A percentile compares a stretch with the other conserved stretches of the same genome.
phyloP scores from a whole-genome alignment of 2,888 invertebrate species.

The Amphipyra berbera region DNA sequence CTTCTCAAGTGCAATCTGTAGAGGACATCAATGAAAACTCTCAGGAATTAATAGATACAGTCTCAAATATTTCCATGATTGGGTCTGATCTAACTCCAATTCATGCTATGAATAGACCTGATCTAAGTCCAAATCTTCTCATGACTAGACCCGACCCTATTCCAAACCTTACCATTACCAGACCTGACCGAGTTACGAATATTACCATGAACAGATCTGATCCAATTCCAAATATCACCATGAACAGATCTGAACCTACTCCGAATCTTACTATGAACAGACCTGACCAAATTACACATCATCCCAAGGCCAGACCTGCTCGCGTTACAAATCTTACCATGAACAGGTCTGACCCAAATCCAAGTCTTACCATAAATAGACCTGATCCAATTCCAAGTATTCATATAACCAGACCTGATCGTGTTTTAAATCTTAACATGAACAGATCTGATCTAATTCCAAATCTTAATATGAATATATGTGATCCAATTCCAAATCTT shows the following conservation, averaged over 20 bases:
- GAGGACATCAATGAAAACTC: conserved; percentile 39
- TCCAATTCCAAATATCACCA: conserved; percentile 51
- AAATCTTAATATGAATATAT: conserved; percentile 11
- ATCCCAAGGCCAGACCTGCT: conserved; percentile 21
- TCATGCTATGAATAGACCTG: background rate
- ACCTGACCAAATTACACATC: conserved; percentile 7
- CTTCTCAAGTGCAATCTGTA: conserved; percentile 33
- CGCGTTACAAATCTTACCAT: conserved; percentile 17
- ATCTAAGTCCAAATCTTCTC: conserved; percentile 3
- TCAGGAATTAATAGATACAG: conserved; percentile 16
- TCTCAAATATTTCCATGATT: conserved; percentile 10
- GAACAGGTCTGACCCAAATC: conserved; percentile 11
- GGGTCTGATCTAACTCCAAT: conserved; percentile 26
- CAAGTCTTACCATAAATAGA: conserved; percentile 16
- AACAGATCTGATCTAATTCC: conserved; percentile 59
- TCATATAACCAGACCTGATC: conserved; percentile 13
- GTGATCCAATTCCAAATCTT: background rate
- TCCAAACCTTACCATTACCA: background rate
- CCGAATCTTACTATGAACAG: conserved; percentile 12
- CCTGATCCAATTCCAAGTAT: conserved; percentile 22
- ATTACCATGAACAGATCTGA: conserved; percentile 35
- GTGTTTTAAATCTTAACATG: background rate
- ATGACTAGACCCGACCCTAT: conserved; percentile 7
- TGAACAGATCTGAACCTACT: conserved; percentile 20
- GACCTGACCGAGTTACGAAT: conserved; percentile 36